phyloP scores from a whole-genome alignment of 2,888 invertebrate species.

The Drosophila paranaensis region DNA sequence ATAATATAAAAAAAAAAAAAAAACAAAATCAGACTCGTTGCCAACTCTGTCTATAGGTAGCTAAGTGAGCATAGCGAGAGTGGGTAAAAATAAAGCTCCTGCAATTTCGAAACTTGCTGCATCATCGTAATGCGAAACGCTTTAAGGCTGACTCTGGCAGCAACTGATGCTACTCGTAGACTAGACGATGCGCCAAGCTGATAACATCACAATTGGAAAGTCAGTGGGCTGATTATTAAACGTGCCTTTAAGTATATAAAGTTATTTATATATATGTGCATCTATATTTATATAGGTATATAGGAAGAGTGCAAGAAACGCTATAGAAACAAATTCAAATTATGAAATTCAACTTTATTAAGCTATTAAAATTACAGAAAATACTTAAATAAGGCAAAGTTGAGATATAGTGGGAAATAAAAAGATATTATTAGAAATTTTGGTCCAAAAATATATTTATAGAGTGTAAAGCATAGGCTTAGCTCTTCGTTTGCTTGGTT shows the following conservation, averaged over 20 bases:
- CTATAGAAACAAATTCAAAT: neutral
- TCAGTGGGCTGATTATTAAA: slow-evolving; percentile 23
- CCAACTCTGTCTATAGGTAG: slow-evolving; percentile 1
- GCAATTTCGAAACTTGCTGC: slow-evolving; percentile 28
- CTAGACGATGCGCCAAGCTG: slow-evolving; percentile 32
- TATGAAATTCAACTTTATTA: neutral
- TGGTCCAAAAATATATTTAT: neutral
- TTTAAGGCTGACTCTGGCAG: slow-evolving; percentile 23
- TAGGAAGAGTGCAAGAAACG: neutral
- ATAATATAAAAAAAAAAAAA: neutral
- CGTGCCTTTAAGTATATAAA: slow-evolving; percentile 11
- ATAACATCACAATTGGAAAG: slow-evolving; percentile 36
- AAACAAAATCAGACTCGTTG: neutral
- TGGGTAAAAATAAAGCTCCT: slow-evolving; percentile 17
- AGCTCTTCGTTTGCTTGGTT: too few species aligned
- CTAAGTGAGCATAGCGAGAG: slow-evolving; percentile 50
- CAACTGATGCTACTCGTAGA: slow-evolving; percentile 34
- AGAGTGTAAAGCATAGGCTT: neutral
- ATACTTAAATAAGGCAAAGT: neutral
- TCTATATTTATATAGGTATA: neutral
- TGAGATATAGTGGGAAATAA: neutral
- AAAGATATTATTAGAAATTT: neutral
- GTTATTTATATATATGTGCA: neutral
- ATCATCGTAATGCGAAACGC: slow-evolving; percentile 41
- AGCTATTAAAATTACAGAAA: neutral